phyloP scores from a whole-genome alignment of 2,797 vertebrate genomes.

The Hippopotamyrus pictus region DNA sequence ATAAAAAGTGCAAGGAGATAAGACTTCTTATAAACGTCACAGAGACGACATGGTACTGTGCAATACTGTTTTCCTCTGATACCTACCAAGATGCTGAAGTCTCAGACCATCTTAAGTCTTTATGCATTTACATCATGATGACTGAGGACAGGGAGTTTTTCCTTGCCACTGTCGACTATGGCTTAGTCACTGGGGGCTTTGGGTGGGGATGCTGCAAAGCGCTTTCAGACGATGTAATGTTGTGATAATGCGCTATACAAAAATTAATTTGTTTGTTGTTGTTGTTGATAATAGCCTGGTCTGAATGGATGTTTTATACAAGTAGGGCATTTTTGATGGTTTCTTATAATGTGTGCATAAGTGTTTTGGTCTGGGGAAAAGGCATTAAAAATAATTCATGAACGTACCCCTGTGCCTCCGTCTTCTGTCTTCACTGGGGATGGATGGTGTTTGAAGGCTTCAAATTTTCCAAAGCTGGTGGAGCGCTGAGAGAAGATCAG shows the following conservation, averaged over 20 bases:
- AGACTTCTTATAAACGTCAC: not conserved
- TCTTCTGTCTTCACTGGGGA: slow-evolving; percentile 55
- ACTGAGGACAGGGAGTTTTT: not conserved
- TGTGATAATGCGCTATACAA: no score
- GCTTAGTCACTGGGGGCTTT: no score
- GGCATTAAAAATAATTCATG: not conserved
- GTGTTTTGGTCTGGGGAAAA: not conserved
- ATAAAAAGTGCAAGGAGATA: not conserved
- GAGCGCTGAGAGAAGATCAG: slow-evolving; percentile 60
- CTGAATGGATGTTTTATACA: not conserved
- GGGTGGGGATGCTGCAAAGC: no score
- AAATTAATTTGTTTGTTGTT: no score
- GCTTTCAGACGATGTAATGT: no score
- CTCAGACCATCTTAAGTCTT: not conserved
- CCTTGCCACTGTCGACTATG: no score
- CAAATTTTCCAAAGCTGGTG: slow-evolving; percentile 76
- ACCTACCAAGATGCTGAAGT: not conserved
- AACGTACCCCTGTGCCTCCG: slow-evolving; percentile 40
- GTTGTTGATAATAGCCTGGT: not conserved
- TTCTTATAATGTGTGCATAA: not conserved
- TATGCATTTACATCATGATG: not conserved
- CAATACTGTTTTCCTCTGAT: not conserved
- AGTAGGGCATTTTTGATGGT: not conserved
- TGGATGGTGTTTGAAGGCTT: slow-evolving; percentile 59
- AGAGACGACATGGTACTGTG: not conserved